phyloP scores from a whole-genome alignment of 2,797 vertebrate species.

The Sciurus carolinensis region DNA sequence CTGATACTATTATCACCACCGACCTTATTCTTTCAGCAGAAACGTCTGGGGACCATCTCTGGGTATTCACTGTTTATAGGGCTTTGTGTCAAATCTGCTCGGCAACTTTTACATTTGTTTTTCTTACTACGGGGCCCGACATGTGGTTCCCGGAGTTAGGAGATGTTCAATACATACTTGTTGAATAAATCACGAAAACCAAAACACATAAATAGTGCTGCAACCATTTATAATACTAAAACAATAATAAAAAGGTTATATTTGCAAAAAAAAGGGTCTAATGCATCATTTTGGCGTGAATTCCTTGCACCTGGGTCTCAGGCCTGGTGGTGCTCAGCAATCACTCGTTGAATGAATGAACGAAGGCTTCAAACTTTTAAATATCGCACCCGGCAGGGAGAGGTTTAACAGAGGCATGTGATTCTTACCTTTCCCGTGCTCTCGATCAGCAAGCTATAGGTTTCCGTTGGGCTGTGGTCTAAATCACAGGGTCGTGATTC shows the following conservation, averaged over 20 bases:
- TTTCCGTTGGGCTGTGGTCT: neutral
- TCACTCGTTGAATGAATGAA: neutral
- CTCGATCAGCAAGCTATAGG: rapidly evolving
- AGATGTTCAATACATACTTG: neutral
- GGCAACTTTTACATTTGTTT: neutral
- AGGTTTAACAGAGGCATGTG: rapidly evolving
- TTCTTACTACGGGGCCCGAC: neutral
- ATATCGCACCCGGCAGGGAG: too few species aligned
- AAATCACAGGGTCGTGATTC: too few species aligned
- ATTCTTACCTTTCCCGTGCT: neutral
- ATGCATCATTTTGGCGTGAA: neutral
- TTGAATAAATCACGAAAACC: neutral
- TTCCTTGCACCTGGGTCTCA: rapidly evolving
- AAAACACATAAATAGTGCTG: neutral
- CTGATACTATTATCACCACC: too few species aligned
- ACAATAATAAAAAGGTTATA: too few species aligned
- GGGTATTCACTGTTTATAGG: neutral
- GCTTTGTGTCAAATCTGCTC: neutral
- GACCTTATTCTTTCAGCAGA: neutral
- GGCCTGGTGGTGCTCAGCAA: rapidly evolving
- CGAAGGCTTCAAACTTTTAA: neutral
- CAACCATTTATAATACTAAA: too few species aligned
- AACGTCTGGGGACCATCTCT: too few species aligned
- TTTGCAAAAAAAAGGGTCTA: too few species aligned
- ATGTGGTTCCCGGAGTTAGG: neutral